Evolutionary conservation across 2,797 vertebrate genomes (phyloP).

Genomic region (Lateolabrax maculatus): DNA sequence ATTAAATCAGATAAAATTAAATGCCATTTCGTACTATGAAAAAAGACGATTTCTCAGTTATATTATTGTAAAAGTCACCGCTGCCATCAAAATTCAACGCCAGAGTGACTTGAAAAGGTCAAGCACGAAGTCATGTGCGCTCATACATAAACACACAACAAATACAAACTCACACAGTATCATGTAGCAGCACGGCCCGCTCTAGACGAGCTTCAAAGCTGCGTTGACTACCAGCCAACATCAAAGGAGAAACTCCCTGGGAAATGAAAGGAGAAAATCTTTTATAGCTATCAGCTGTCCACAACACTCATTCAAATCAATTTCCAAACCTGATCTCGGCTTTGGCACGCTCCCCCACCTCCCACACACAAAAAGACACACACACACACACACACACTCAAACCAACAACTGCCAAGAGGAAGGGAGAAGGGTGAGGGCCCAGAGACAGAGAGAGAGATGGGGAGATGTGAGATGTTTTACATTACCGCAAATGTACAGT

Average conservation of each 20-base stretch:
- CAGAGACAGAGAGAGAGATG: conserved; percentile 54
- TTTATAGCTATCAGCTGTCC: conserved; percentile 85
- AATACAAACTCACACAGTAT: conserved; percentile 62
- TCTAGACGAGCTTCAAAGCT: conserved; percentile 76
- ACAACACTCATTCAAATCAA: conserved; percentile 86
- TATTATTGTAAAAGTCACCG: conserved; percentile 21
- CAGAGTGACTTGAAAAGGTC: conserved; percentile 55
- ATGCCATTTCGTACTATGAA: background rate
- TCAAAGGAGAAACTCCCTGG: conserved; percentile 83
- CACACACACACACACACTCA: conserved; percentile 46
- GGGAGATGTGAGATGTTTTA: conserved; percentile 81
- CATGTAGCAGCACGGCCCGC: conserved; percentile 54
- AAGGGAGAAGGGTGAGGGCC: conserved; percentile 58
- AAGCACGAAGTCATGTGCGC: conserved; percentile 41
- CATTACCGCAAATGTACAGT: conserved; percentile 86
- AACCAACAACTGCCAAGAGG: conserved; percentile 66
- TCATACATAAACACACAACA: conserved; percentile 54
- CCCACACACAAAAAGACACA: conserved; percentile 48
- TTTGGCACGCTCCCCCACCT: conserved; percentile 74
- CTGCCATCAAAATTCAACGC: conserved; percentile 23
- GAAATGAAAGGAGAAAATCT: conserved; percentile 82
- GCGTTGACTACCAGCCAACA: conserved; percentile 74
- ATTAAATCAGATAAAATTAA: conserved; percentile 36
- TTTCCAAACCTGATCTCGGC: conserved; percentile 85
- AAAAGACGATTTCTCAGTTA: background rate